Evolutionary conservation across 2,797 vertebrate species (phyloP).

Genomic region (Clarias fuscus): DNA sequence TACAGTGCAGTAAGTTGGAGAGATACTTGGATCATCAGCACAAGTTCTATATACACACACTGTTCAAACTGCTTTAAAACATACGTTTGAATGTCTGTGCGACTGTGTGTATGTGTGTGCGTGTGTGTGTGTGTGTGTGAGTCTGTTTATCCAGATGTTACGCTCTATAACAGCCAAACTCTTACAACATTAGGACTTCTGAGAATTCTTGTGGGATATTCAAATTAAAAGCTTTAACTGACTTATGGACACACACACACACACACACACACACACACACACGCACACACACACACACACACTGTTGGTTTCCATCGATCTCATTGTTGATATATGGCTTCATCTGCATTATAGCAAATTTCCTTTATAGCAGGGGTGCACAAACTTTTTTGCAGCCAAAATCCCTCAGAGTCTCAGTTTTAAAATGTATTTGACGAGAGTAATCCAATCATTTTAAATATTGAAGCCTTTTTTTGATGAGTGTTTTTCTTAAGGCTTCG

Average conservation of each 20-base stretch:
- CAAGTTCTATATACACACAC: conserved; percentile 34
- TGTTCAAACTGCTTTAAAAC: conserved; percentile 12
- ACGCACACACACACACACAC: neutral
- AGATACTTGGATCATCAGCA: conserved; percentile 28
- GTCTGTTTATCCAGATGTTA: conserved; percentile 22
- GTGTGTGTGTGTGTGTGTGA: conserved; percentile 11
- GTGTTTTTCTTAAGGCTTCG: too few relatives aligned
- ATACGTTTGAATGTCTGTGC: neutral
- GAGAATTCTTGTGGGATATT: conserved; percentile 24
- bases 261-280: neutral
- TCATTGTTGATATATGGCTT: neutral
- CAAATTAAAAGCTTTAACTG: conserved; percentile 3
- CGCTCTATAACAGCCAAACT: conserved; percentile 20
- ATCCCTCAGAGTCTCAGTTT: neutral
- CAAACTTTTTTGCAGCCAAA: neutral
- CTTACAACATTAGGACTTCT: conserved; percentile 5
- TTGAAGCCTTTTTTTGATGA: too few relatives aligned
- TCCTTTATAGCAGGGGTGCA: neutral
- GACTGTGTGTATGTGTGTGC: neutral
- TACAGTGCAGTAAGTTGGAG: neutral
- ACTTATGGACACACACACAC: neutral
- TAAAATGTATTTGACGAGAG: neutral
- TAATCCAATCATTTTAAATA: neutral
- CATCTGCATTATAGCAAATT: neutral
- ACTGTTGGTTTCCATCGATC: neutral